Evolutionary conservation across 2,888 invertebrate genomes (phyloP).

Genomic region (Yponomeuta malinellus): DNA sequence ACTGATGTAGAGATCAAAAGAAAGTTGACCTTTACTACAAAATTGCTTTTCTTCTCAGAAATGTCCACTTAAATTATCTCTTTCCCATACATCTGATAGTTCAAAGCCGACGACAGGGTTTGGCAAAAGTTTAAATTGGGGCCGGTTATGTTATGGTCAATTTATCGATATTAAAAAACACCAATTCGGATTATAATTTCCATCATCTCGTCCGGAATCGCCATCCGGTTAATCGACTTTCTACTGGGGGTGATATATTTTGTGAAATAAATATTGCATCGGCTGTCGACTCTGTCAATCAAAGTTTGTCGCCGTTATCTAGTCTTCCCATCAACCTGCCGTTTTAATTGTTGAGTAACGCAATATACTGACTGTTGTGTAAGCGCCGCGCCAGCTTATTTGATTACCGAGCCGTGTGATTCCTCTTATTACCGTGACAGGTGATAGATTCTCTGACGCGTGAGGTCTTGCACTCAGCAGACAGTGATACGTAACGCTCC

Average conservation of each 20-base stretch:
- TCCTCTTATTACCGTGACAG: background rate
- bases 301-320: conserved; percentile 41
- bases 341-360: conserved; percentile 53
- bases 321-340: conserved; percentile 39
- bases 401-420: background rate
- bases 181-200: conserved; percentile 11
- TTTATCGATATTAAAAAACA: conserved; percentile 13
- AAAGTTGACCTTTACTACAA: background rate
- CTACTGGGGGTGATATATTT: conserved; percentile 12
- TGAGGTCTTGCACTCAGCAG: background rate
- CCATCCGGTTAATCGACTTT: conserved; percentile 7
- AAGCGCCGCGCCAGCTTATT: background rate
- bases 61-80: background rate
- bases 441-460: background rate
- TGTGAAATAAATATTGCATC: conserved; percentile 7
- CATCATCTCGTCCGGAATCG: background rate
- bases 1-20: background rate
- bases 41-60: background rate
- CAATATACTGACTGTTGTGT: conserved; percentile 17
- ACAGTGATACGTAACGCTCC: background rate
- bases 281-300: conserved; percentile 30
- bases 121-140: conserved; percentile 8
- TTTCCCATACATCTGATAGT: background rate
- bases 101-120: background rate
- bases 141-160: conserved; percentile 8